Evolutionary conservation across 2,888 invertebrate species (phyloP), one percentile per base, ranked within the genome.

Genomic region (Eupeodes luniger): DNA sequence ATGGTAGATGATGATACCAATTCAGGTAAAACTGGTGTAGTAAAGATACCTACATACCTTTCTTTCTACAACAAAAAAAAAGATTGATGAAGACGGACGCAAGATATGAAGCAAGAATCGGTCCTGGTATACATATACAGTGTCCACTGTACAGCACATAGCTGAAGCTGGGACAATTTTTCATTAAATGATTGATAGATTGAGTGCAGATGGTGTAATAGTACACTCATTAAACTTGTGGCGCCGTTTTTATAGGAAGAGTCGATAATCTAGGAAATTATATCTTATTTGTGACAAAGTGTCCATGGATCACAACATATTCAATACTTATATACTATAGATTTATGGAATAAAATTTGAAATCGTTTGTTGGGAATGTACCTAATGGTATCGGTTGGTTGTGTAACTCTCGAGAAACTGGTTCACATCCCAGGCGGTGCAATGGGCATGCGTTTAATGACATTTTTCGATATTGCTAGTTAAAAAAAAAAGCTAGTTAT

Each of bases 361-460:
- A 62, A 57, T 75, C 51, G 62, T 27, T 62, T 62, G 66, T 55
- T 76, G 76, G 11, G 59, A 59, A 47, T 61, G 40, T 51, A 77
- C 53, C 67, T 86, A 86, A 82, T 86, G 78, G 67, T 62, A 78
- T 67, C 51, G 62, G 61, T 69, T 59, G 72, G 70, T 84, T 87
- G 69, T 77, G 80, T 69, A 87, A 87, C 27, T 44, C 40, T 27
- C 27, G 4, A 40, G 40, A 76, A 84, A 87, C 87, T 87, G 84
- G 87, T 87, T 87, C 80, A 81, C 40, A 69, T 74, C 64, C 19
- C 67, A 74, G 72, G 53, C 64, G 66, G 49, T 40, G 55, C 57
- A 49, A 59, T 62, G 64, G 27, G 47, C 44, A 61, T 76, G 86
- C 66, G 76, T 77, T 77, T 80, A 84, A 84, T 84, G 72, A 87